phyloP scores from a whole-genome alignment of 2,888 invertebrate species.

The Perizoma affinitatum region DNA sequence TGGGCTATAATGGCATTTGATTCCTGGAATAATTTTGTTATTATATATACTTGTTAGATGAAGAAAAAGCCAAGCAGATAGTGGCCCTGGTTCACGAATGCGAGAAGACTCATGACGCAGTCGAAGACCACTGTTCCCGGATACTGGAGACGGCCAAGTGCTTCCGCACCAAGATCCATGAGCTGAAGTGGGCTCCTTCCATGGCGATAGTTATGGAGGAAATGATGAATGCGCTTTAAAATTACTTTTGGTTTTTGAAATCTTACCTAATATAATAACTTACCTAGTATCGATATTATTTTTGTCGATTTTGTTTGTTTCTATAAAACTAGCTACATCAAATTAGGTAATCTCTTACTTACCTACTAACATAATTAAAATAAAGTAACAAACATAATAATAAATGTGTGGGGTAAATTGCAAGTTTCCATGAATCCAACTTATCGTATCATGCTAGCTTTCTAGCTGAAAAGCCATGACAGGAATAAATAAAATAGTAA shows the following conservation, averaged over 20 bases:
- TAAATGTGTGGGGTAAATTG: neutral
- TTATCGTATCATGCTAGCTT: conserved; percentile 14
- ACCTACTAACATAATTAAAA: too few relatives aligned
- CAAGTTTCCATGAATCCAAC: neutral
- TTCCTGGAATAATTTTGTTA: too few relatives aligned
- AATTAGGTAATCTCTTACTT: too few relatives aligned
- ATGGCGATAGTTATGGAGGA: conserved; percentile 68
- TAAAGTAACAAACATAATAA: too few relatives aligned
- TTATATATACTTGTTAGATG: conserved; percentile 49
- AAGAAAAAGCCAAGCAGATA: conserved; percentile 61
- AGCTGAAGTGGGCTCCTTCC: conserved; percentile 71
- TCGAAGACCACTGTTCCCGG: conserved; percentile 56
- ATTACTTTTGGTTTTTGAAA: neutral
- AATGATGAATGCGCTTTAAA: conserved; percentile 55
- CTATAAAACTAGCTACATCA: too few relatives aligned
- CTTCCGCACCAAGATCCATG: conserved; percentile 69
- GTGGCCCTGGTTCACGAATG: conserved; percentile 65
- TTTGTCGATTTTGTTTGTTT: too few relatives aligned
- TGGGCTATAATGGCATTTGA: too few relatives aligned
- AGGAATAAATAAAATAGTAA: neutral
- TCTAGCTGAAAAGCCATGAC: neutral
- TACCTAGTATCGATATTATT: too few relatives aligned
- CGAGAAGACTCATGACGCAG: conserved; percentile 46
- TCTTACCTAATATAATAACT: too few relatives aligned
- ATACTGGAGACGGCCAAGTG: conserved; percentile 67